These are phyloP conservation scores for Venturia canescens DNA, from an alignment of 1,140 invertebrate species.

Conservation along the genomic window DNA sequence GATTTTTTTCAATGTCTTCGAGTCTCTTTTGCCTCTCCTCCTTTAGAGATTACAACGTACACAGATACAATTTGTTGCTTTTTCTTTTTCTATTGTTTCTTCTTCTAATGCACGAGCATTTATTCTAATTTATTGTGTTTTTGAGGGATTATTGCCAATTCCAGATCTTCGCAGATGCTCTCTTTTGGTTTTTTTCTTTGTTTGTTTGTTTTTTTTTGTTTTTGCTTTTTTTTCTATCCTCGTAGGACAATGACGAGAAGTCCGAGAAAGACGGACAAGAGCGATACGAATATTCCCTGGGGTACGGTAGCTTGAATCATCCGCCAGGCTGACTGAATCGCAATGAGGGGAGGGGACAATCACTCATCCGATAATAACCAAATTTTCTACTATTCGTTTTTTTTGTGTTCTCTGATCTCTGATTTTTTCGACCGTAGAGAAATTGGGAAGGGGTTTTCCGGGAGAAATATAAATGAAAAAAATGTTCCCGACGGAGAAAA, in stretches of 20 bases:
- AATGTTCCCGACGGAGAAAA: slow-evolving; percentile 29
- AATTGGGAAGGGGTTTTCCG: slow-evolving; percentile 9
- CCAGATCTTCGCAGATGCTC: no score
- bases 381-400: not conserved
- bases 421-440: not conserved
- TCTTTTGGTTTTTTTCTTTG: no score
- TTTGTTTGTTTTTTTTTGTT: not conserved
- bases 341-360: slow-evolving; percentile 20
- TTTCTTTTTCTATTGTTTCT: not conserved
- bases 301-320: slow-evolving; percentile 62
- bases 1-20: slow-evolving; percentile 83
- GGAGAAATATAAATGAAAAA: not conserved
- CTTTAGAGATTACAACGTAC: slow-evolving; percentile 71
- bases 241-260: slow-evolving; percentile 48
- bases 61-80: not conserved
- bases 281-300: slow-evolving; percentile 67
- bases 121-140: not conserved
- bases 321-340: slow-evolving; percentile 67
- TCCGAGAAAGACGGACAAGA: slow-evolving; percentile 65
- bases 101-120: not conserved
- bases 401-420: slow-evolving; percentile 9
- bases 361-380: no score
- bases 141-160: no score
- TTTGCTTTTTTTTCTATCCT: slow-evolving; percentile 21
- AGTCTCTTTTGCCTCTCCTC: slow-evolving; percentile 82